phyloP scores from a whole-genome alignment of 1,140 invertebrate species.

The Pinna nobilis region DNA sequence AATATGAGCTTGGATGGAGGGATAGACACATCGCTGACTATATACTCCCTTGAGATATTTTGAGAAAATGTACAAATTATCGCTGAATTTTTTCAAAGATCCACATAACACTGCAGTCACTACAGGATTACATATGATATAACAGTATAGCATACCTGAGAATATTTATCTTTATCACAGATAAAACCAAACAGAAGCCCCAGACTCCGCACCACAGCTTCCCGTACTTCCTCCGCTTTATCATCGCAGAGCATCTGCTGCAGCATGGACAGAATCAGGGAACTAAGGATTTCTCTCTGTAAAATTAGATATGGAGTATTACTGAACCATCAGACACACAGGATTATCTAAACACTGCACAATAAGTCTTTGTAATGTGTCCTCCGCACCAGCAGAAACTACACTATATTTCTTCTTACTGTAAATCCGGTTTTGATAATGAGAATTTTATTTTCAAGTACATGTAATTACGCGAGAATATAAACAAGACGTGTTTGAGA shows the following conservation, averaged over 20 bases:
- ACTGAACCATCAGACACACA: too few species aligned
- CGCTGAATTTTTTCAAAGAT: too few species aligned
- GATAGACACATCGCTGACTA: too few species aligned
- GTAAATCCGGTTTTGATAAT: too few species aligned
- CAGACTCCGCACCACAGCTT: constrained; percentile 80
- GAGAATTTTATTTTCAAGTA: too few species aligned
- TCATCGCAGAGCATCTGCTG: constrained; percentile 85
- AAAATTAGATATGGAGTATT: too few species aligned
- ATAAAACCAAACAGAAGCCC: constrained; percentile 81
- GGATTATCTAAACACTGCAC: not conserved
- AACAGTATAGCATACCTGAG: constrained; percentile 75
- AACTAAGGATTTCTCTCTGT: constrained; percentile 81
- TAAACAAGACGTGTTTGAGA: too few species aligned
- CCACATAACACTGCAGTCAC: too few species aligned
- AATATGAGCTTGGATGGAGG: too few species aligned
- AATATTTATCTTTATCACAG: constrained; percentile 83
- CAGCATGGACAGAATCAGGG: constrained; percentile 84
- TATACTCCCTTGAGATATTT: too few species aligned
- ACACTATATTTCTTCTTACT: not conserved
- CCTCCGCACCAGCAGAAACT: not conserved
- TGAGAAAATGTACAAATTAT: too few species aligned
- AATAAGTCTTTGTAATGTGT: not conserved
- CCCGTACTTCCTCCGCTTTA: constrained; percentile 81
- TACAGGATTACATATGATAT: too few species aligned
- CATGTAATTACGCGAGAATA: constrained; percentile 77